Evolutionary conservation across 2,888 invertebrate genomes (phyloP).

Genomic region (Xylophagus ater): DNA sequence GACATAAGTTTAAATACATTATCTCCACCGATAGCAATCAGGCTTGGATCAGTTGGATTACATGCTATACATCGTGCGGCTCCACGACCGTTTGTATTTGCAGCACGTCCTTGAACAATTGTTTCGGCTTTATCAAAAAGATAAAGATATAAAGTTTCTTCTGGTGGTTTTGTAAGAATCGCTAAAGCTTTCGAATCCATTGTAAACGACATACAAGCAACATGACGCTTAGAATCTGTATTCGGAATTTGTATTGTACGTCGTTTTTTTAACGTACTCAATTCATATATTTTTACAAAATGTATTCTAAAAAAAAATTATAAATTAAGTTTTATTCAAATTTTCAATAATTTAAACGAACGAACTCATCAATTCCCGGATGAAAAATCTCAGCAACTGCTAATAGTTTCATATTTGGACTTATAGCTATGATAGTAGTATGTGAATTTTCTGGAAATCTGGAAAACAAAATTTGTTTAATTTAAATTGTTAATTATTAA

Average conservation of each 20-base stretch:
- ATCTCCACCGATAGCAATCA: conserved; percentile 48
- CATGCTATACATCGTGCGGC: conserved; percentile 31
- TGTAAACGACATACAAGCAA: conserved; percentile 65
- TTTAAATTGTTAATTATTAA: background rate
- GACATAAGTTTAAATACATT: conserved; percentile 54
- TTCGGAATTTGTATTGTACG: conserved; percentile 54
- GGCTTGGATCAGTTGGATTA: conserved; percentile 55
- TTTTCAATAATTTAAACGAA: background rate
- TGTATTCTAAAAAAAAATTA: conserved; percentile 12
- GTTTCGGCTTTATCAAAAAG: conserved; percentile 66
- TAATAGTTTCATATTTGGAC: conserved; percentile 31
- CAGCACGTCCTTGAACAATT: conserved; percentile 29
- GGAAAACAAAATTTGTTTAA: background rate
- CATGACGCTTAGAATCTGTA: conserved; percentile 49
- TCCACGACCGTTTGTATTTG: conserved; percentile 25
- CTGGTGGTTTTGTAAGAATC: conserved; percentile 71
- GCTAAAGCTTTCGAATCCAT: conserved; percentile 71
- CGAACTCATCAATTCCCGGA: background rate
- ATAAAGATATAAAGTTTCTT: conserved; percentile 50
- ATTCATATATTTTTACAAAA: conserved; percentile 48
- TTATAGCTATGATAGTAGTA: conserved; percentile 31
- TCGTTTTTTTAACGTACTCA: conserved; percentile 55
- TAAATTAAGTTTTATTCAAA: background rate
- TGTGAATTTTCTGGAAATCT: conserved; percentile 32
- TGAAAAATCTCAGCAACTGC: conserved; percentile 29